These are phyloP conservation scores for Timema podura DNA, from an alignment of 2,888 invertebrate species.

Conservation along the genomic window DNA sequence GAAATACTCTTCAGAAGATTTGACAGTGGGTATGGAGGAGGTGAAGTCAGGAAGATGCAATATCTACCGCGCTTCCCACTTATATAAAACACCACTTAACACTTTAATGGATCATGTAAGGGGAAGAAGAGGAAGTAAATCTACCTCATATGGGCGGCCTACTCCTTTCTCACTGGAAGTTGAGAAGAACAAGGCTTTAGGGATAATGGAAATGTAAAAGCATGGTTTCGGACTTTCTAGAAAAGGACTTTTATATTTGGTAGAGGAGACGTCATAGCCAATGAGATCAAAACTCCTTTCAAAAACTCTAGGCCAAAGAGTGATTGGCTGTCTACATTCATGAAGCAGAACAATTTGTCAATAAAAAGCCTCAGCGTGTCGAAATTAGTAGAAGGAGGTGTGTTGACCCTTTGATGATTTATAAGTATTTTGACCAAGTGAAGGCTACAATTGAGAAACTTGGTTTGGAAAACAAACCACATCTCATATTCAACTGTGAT, in stretches of 20 bases:
- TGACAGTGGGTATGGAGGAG: slow-evolving; percentile 29
- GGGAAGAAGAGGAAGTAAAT: slow-evolving; percentile 32
- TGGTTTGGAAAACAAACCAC: slow-evolving; percentile 34
- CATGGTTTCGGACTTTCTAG: slow-evolving; percentile 40
- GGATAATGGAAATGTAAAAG: slow-evolving; percentile 37
- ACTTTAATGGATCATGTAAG: slow-evolving; percentile 33
- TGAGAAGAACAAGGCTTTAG: slow-evolving; percentile 35
- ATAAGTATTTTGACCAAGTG: slow-evolving; percentile 20
- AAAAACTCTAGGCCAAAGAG: slow-evolving; percentile 37
- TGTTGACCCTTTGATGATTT: slow-evolving; percentile 34
- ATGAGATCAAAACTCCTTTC: slow-evolving; percentile 37
- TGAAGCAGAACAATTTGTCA: slow-evolving; percentile 37
- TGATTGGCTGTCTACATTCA: slow-evolving; percentile 38
- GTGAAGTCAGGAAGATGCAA: slow-evolving; percentile 27
- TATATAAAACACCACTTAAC: slow-evolving; percentile 31
- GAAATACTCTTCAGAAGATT: background rate
- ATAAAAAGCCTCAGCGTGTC: slow-evolving; percentile 40
- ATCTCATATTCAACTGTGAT: slow-evolving; percentile 34
- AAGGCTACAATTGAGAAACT: slow-evolving; percentile 30
- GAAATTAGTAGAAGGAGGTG: slow-evolving; percentile 38
- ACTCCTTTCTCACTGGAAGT: slow-evolving; percentile 34
- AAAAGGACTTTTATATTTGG: slow-evolving; percentile 38
- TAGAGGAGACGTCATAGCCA: slow-evolving; percentile 36
- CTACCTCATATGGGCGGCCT: slow-evolving; percentile 34
- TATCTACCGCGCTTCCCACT: slow-evolving; percentile 27